phyloP scores from a whole-genome alignment of 2,888 invertebrate genomes.

The Emmelina monodactyla region DNA sequence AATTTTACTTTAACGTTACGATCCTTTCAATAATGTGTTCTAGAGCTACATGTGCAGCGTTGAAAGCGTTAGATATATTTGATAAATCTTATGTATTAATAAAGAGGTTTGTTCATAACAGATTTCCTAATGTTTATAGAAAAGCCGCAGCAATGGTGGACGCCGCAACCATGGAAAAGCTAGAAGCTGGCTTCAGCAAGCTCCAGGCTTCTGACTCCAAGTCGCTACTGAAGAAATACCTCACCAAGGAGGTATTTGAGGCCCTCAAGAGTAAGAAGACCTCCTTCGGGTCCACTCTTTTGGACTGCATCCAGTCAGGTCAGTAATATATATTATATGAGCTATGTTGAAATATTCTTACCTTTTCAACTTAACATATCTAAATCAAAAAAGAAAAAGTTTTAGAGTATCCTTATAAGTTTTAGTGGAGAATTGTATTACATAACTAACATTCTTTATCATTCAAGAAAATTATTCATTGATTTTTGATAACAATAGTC shows the following conservation, averaged over 20 bases:
- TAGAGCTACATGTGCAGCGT: conserved; percentile 54
- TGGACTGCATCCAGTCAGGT: conserved; percentile 97
- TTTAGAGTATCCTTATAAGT: no score
- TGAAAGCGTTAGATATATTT: conserved; percentile 49
- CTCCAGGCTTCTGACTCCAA: conserved; percentile 89
- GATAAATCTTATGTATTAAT: conserved; percentile 14
- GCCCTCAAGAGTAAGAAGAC: conserved; percentile 93
- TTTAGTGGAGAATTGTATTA: no score
- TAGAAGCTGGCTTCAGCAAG: conserved; percentile 91
- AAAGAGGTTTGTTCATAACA: conserved; percentile 5
- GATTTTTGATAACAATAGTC: no score
- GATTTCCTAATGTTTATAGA: conserved; percentile 52
- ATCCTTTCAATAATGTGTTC: no score
- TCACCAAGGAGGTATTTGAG: conserved; percentile 91
- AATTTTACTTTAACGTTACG: no score
- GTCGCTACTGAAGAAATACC: conserved; percentile 95
- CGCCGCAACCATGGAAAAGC: conserved; percentile 87
- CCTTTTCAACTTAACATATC: no score
- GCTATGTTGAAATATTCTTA: no score
- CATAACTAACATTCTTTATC: no score
- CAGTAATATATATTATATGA: conserved; percentile 18
- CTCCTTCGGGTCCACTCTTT: conserved; percentile 88
- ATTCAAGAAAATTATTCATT: no score
- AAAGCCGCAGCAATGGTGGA: conserved; percentile 88
- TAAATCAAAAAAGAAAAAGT: no score